Base-by-base conservation (phyloP, 2,888 invertebrate species). In the Epiperipatus broadwayi region DNA sequence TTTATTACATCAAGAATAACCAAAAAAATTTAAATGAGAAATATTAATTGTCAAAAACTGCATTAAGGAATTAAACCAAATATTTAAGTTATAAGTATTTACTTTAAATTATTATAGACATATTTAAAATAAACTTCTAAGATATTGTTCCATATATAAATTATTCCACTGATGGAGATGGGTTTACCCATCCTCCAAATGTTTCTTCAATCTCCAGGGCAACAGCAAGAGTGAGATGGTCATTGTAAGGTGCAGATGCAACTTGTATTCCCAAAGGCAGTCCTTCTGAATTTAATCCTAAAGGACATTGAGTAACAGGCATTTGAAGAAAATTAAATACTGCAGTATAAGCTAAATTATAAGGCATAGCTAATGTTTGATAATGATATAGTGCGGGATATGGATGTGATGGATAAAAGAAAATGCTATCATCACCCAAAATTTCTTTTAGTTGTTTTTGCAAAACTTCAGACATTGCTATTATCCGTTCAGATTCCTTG, bases 141-240 rank as follows among this genome's bases (percentile, higher is more conserved):
- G n/a, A n/a, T n/a, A n/a, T n/a, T n/a, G n/a, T n/a, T n/a, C n/a
- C n/a, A n/a, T n/a, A n/a, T n/a, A n/a, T n/a, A n/a, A n/a, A n/a
- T n/a, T n/a, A n/a, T n/a, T n/a, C n/a, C n/a, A n/a, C n/a, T n/a
- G n/a, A n/a, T n/a, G n/a, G n/a, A 25, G n/a, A 25, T 25, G n/a
- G n/a, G n/a, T n/a, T n/a, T n/a, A n/a, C n/a, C 58, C 58, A 59
- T 2, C 61, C 61, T 21, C 58, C 59, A 43, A 60, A 56, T 7
- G 48, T 53, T 28, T 50, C 49, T 39, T 60, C 60, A 32, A 64
- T 42, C 35, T 57, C 56, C 21, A 48, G 40, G 5, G 63, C 63
- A 5, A 60, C 53, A 5, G 58, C 56, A 29, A 64, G 48, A 12
- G 56, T 52, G 5, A 57, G 41, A 21, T 50, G 48, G 39, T 61